phyloP scores from a whole-genome alignment of 2,888 invertebrate genomes.

The Hofmannophila pseudospretella region DNA sequence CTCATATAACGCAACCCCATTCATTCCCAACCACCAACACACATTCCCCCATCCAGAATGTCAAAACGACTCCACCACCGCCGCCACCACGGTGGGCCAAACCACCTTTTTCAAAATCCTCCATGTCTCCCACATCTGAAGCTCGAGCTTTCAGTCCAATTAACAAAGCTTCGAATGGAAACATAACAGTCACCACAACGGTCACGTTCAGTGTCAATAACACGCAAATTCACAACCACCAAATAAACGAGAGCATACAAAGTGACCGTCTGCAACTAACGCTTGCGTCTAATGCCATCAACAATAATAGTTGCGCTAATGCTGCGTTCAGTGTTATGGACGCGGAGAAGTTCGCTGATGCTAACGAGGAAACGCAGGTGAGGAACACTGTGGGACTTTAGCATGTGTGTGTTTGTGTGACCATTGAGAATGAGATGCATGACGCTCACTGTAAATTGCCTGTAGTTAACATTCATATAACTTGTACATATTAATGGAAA shows the following conservation, averaged over 20 bases:
- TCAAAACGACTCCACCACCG: conserved; percentile 84
- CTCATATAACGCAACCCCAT: conserved; percentile 75
- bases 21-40: conserved; percentile 62
- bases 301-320: conserved; percentile 61
- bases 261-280: conserved; percentile 72
- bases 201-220: conserved; percentile 88
- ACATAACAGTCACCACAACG: conserved; percentile 91
- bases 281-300: conserved; percentile 70
- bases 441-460: not conserved
- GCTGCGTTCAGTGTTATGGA: conserved; percentile 55
- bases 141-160: conserved; percentile 59
- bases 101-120: conserved; percentile 78
- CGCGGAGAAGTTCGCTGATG: conserved; percentile 50
- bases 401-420: conserved; percentile 29
- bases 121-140: conserved; percentile 66
- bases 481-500: not conserved
- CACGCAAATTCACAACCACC: conserved; percentile 71
- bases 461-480: conserved; percentile 1
- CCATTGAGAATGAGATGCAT: conserved; percentile 21
- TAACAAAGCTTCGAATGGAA: conserved; percentile 77
- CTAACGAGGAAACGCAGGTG: conserved; percentile 64
- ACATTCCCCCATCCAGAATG: conserved; percentile 59
- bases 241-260: conserved; percentile 69
- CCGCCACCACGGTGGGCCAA: conserved; percentile 93
- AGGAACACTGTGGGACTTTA: conserved; percentile 40